Evolutionary conservation across 2,113 vertebrate species (phyloP).

Genomic region (Cervus canadensis): DNA sequence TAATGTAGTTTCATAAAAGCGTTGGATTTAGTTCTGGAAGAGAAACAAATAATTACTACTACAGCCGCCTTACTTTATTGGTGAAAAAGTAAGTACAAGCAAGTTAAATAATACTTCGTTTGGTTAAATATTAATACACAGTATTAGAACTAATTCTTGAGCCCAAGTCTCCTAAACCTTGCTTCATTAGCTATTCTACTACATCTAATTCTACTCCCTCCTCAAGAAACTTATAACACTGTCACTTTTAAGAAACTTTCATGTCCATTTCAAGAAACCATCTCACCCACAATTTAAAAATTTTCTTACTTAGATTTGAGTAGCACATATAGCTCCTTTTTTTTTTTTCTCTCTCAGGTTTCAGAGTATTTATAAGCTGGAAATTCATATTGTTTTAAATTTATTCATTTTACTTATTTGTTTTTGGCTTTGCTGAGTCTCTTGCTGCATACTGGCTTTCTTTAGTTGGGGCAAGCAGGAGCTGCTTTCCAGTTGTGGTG

Average conservation of each 20-base stretch:
- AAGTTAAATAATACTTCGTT: background rate
- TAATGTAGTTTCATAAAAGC: background rate
- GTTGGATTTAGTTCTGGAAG: background rate
- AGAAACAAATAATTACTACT: background rate
- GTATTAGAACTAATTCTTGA: background rate
- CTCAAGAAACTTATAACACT: background rate
- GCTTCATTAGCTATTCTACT: background rate
- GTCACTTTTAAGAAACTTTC: background rate
- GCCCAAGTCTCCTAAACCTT: background rate
- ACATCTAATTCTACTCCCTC: background rate
- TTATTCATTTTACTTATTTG: background rate
- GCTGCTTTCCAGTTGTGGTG: background rate
- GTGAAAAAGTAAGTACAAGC: background rate
- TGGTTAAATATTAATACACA: background rate
- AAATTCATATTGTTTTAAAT: background rate
- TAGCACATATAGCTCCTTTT: background rate
- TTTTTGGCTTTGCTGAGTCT: background rate
- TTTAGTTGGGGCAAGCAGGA: background rate
- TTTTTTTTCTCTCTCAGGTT: background rate
- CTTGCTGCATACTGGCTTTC: background rate
- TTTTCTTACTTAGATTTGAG: background rate
- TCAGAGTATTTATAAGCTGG: background rate
- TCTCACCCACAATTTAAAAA: background rate
- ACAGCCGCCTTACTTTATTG: background rate
- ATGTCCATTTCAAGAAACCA: background rate